phyloP scores from a whole-genome alignment of 2,888 invertebrate species.

The Nudaria mundana region DNA sequence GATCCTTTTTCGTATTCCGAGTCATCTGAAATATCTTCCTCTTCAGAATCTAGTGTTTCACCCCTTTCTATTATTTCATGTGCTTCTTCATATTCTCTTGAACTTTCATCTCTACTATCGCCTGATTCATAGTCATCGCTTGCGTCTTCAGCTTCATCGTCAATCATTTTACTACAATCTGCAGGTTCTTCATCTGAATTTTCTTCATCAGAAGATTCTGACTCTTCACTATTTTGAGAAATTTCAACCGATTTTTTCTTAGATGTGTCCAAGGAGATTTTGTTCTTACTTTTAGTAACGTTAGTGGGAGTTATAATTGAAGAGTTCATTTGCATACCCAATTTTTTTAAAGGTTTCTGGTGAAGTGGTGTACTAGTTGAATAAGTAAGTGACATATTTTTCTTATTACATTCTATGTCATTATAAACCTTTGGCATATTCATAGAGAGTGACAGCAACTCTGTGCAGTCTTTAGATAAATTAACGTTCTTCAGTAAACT shows the following conservation, averaged over 20 bases:
- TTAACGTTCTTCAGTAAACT: slow-evolving; percentile 35
- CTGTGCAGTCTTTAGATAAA: slow-evolving; percentile 24
- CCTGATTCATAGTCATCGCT: slow-evolving; percentile 71
- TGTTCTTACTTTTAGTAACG: slow-evolving; percentile 24
- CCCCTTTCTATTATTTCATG: slow-evolving; percentile 75
- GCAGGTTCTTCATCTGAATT: slow-evolving; percentile 32
- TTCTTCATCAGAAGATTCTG: slow-evolving; percentile 10
- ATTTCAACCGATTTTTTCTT: slow-evolving; percentile 16
- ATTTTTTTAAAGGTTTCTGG: slow-evolving; percentile 49
- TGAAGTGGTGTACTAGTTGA: slow-evolving; percentile 68
- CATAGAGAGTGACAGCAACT: slow-evolving; percentile 43
- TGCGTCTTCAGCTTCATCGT: slow-evolving; percentile 65
- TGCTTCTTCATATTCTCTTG: slow-evolving; percentile 67
- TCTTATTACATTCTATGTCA: slow-evolving; percentile 39
- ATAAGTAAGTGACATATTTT: slow-evolving; percentile 46
- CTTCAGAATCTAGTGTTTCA: slow-evolving; percentile 72
- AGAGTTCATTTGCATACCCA: slow-evolving; percentile 51
- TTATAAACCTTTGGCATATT: slow-evolving; percentile 35
- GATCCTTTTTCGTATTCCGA: slow-evolving; percentile 77
- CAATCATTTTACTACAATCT: slow-evolving; percentile 42
- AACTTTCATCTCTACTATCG: slow-evolving; percentile 73
- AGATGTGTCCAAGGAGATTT: slow-evolving; percentile 18
- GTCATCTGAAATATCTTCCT: slow-evolving; percentile 64
- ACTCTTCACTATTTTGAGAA: slow-evolving; percentile 14
- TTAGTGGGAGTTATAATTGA: slow-evolving; percentile 47